Percentiles rank a stretch among this genome's conserved stretches.
phyloP scores from a whole-genome alignment of 2,888 invertebrate genomes.

The Macrophya alboannulata region DNA sequence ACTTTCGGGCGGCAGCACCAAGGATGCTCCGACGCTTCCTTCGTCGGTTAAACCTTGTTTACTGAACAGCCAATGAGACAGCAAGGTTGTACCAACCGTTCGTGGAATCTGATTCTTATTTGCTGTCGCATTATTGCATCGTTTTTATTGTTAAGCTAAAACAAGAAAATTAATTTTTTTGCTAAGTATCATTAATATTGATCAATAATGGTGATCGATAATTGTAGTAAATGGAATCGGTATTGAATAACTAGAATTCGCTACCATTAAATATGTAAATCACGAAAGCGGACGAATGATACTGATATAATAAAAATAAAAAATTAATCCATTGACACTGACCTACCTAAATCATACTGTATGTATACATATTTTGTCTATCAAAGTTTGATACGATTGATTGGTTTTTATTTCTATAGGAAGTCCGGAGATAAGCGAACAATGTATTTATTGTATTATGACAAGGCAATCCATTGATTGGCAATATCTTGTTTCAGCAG shows the following conservation, averaged over 20 bases:
- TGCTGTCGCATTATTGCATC: not conserved
- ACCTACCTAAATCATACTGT: not conserved
- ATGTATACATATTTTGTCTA: not conserved
- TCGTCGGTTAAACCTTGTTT: constrained; percentile 23
- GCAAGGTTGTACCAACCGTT: not conserved
- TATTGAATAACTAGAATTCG: not conserved
- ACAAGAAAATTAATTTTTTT: not conserved
- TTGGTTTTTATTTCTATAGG: not conserved
- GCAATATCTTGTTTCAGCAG: not conserved
- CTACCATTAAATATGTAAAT: not conserved
- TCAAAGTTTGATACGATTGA: not conserved
- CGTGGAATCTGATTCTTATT: constrained; percentile 5
- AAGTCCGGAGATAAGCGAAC: not conserved
- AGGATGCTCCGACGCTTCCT: constrained; percentile 19
- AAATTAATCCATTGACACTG: not conserved
- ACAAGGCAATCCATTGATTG: not conserved
- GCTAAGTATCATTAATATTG: not conserved
- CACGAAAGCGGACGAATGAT: not conserved
- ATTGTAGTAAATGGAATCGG: not conserved
- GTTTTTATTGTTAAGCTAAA: not conserved
- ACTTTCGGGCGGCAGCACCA: constrained; percentile 9
- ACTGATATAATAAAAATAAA: not conserved
- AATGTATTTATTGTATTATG: not conserved
- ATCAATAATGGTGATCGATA: not conserved
- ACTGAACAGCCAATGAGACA: constrained; percentile 4